phyloP scores from a whole-genome alignment of 2,888 invertebrate genomes.

The Drosophila lacicola region DNA sequence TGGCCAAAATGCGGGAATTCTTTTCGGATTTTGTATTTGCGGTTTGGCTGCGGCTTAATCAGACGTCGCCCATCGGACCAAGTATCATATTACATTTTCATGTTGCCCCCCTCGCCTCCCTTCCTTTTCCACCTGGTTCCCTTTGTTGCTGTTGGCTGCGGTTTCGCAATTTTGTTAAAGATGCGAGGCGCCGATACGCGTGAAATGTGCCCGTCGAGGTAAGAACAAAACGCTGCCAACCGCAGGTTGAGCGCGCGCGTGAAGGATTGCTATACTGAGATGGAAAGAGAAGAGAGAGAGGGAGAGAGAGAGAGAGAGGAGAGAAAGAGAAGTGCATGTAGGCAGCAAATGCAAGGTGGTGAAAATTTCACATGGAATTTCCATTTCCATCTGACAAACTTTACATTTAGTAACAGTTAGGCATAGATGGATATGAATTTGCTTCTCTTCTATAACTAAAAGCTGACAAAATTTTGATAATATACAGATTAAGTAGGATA shows the following conservation, averaged over 20 bases:
- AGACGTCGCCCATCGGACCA: slow-evolving; percentile 42
- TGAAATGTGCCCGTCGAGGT: slow-evolving; percentile 58
- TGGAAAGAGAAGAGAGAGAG: background rate
- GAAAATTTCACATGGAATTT: slow-evolving; percentile 16
- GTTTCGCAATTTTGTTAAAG: slow-evolving; percentile 79
- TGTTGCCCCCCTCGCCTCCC: slow-evolving; percentile 1
- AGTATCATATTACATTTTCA: slow-evolving; percentile 54
- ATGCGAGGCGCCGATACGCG: slow-evolving; percentile 64
- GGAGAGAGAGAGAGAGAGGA: background rate
- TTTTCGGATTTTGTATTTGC: slow-evolving; percentile 44
- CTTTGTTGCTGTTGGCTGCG: slow-evolving; percentile 56
- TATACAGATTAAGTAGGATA: background rate
- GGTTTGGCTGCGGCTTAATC: slow-evolving; percentile 63
- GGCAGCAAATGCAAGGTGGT: background rate
- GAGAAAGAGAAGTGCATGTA: slow-evolving; percentile 5
- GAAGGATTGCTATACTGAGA: background rate
- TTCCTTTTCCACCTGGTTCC: background rate
- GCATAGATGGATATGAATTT: background rate
- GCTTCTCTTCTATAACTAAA: background rate
- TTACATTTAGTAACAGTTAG: background rate
- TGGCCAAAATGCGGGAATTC: slow-evolving; percentile 1
- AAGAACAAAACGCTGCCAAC: slow-evolving; percentile 72
- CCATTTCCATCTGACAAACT: background rate
- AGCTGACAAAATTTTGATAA: too few species aligned
- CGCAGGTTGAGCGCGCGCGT: slow-evolving; percentile 48